phyloP scores from a whole-genome alignment of 2,888 invertebrate species.

The Odontothrips loti region DNA sequence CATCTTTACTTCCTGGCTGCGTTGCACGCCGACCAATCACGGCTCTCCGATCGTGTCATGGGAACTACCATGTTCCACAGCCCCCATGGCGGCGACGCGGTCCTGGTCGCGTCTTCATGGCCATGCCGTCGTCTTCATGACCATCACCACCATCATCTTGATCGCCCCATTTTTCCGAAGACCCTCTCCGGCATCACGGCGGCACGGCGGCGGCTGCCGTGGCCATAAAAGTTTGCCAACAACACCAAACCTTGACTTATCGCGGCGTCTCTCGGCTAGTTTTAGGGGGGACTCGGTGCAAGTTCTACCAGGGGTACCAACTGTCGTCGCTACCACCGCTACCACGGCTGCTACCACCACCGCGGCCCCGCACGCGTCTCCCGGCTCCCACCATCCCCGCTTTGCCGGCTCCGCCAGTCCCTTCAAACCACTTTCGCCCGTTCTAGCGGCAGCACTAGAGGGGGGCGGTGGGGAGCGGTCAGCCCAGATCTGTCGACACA shows the following conservation, averaged over 20 bases:
- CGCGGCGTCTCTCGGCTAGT: not conserved
- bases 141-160: too few species aligned
- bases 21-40: too few species aligned
- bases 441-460: not conserved
- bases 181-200: too few species aligned
- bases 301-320: not conserved
- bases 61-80: too few species aligned
- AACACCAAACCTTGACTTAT: not conserved
- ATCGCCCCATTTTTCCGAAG: too few species aligned
- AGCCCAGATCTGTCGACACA: not conserved
- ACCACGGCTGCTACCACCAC: not conserved
- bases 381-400: not conserved
- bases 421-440: slow-evolving; percentile 6
- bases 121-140: too few species aligned
- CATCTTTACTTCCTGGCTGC: too few species aligned
- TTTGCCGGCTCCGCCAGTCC: not conserved
- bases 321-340: not conserved
- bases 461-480: not conserved
- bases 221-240: too few species aligned
- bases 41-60: too few species aligned
- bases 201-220: too few species aligned
- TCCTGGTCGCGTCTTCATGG: too few species aligned
- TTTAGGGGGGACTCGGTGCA: not conserved
- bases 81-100: too few species aligned
- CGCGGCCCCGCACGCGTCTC: not conserved